A percentile compares a stretch with the other conserved stretches of the same genome.
phyloP scores from a whole-genome alignment of 2,888 invertebrate species.

The Pseudoips prasinana region DNA sequence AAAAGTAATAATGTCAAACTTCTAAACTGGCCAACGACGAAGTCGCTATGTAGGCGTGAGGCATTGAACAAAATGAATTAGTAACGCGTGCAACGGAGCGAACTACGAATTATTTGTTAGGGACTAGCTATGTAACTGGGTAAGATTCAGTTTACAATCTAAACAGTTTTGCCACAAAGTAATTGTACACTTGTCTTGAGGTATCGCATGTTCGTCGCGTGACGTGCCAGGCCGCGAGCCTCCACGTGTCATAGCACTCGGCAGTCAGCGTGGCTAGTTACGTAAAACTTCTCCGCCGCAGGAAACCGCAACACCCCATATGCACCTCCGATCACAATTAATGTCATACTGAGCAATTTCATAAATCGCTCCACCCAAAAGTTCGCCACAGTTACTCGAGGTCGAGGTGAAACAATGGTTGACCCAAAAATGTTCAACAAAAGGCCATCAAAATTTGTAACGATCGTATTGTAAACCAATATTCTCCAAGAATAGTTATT shows the following conservation, averaged over 20 bases:
- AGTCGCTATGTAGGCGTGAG: conserved; percentile 14
- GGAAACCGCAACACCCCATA: conserved; percentile 29
- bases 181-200: conserved; percentile 33
- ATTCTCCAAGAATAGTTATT: conserved; percentile 15
- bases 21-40: conserved; percentile 5
- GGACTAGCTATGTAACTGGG: not conserved
- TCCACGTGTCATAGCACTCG: conserved; percentile 55
- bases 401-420: conserved; percentile 40
- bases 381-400: conserved; percentile 29
- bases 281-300: conserved; percentile 37
- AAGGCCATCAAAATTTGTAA: conserved; percentile 30
- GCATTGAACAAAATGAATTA: conserved; percentile 10
- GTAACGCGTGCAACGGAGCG: conserved; percentile 10
- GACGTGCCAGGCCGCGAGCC: conserved; percentile 27
- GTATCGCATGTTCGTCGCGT: conserved; percentile 41
- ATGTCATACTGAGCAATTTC: conserved; percentile 8
- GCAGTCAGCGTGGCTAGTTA: conserved; percentile 52
- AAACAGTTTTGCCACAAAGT: conserved; percentile 26
- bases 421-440: conserved; percentile 43
- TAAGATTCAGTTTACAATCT: conserved; percentile 19
- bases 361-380: conserved; percentile 17
- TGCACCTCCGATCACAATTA: conserved; percentile 5
- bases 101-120: conserved; percentile 7
- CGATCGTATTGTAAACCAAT: conserved; percentile 19
- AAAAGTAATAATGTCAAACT: conserved; percentile 4